phyloP scores from a whole-genome alignment of 1,140 invertebrate genomes.

The Scaptomyza pallida region DNA sequence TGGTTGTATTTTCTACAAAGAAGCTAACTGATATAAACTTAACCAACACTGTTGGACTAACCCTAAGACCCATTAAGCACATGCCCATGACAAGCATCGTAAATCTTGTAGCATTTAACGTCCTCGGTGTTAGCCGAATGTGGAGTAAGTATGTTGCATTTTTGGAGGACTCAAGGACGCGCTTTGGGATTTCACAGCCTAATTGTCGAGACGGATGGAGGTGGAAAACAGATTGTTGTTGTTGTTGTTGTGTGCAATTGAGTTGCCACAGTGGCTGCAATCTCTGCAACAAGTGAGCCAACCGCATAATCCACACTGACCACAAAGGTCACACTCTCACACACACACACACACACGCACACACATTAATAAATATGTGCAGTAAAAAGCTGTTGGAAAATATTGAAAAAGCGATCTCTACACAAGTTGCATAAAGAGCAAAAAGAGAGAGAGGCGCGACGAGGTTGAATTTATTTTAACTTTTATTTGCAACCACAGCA shows the following conservation, averaged over 20 bases:
- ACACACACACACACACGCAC: slow-evolving; percentile 8
- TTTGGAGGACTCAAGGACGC: slow-evolving; percentile 26
- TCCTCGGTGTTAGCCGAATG: slow-evolving; percentile 2
- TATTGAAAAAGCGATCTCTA: slow-evolving; percentile 79
- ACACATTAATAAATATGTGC: slow-evolving; percentile 65
- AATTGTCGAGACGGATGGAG: slow-evolving; percentile 30
- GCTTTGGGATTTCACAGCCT: slow-evolving; percentile 28
- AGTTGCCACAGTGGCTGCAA: slow-evolving; percentile 28
- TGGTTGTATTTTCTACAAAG: too few species aligned
- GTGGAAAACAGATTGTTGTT: neutral
- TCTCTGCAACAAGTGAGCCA: slow-evolving; percentile 70
- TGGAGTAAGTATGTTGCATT: too few species aligned
- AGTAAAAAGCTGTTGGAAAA: slow-evolving; percentile 68
- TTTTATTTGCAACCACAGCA: slow-evolving; percentile 62
- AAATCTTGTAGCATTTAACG: slow-evolving; percentile 28
- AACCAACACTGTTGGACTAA: too few species aligned
- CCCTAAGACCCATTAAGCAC: neutral
- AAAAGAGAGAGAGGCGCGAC: neutral
- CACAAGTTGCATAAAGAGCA: slow-evolving; percentile 65
- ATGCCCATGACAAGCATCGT: neutral
- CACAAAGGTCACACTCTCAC: slow-evolving; percentile 67
- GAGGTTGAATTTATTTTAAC: neutral
- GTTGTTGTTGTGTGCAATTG: slow-evolving; percentile 20
- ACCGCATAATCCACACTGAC: slow-evolving; percentile 77
- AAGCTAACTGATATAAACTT: too few species aligned